A percentile compares a stretch with the other conserved stretches of the same genome.
Conservation (phyloP, 2,888 invertebrate genomes). For the Thelaira solivaga region DNA sequence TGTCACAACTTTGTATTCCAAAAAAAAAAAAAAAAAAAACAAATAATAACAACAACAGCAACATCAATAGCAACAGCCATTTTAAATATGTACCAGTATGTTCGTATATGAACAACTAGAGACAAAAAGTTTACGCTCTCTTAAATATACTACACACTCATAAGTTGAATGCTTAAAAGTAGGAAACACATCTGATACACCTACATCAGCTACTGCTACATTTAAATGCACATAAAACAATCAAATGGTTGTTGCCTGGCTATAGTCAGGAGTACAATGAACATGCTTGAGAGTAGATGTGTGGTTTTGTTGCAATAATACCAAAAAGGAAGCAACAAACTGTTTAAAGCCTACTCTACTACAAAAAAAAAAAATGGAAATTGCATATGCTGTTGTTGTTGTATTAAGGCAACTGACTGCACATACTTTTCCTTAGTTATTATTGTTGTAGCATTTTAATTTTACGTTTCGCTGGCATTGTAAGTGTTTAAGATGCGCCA, state of each 20-base stretch:
- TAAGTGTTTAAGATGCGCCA: constrained; percentile 43
- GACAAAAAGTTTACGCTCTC: constrained; percentile 28
- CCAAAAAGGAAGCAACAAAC: neutral
- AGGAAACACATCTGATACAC: neutral
- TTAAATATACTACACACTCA: constrained; percentile 2
- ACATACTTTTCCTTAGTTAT: too few relatives aligned
- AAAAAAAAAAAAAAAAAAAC: too few relatives aligned
- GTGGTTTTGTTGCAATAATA: constrained; percentile 26
- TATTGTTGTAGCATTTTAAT: constrained; percentile 58
- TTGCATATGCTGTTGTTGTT: neutral
- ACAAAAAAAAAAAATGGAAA: constrained; percentile 47
- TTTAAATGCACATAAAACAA: constrained; percentile 16
- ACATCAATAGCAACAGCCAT: too few relatives aligned
- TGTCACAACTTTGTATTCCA: constrained; percentile 47
- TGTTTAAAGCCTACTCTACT: constrained; percentile 48
- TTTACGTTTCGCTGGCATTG: constrained; percentile 64
- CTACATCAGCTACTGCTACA: neutral
- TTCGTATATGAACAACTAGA: neutral
- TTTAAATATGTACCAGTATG: neutral
- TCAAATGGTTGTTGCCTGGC: constrained; percentile 22
- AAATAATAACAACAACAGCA: too few relatives aligned
- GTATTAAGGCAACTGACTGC: too few relatives aligned
- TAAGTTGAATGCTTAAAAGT: too few relatives aligned
- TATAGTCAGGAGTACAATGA: too few relatives aligned
- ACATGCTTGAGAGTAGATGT: constrained; percentile 9